Evolutionary conservation across 2,113 vertebrate genomes (phyloP).

Genomic region (Brachyhypopomus gauderio): DNA sequence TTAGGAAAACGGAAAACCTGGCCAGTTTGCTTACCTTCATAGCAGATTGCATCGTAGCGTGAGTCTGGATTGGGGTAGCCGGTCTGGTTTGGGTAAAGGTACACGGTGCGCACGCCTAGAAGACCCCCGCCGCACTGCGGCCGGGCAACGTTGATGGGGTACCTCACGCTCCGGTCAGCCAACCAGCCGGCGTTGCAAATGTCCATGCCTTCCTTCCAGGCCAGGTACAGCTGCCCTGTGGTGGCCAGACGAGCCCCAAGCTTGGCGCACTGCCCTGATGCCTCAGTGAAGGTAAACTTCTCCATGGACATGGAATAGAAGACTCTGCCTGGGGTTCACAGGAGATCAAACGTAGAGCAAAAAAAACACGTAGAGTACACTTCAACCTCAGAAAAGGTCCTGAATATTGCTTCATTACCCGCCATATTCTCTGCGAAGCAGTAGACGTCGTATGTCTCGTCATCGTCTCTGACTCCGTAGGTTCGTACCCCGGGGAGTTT

Average conservation of each 20-base stretch:
- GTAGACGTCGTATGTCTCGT: constrained; percentile 97
- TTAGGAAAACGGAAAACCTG: not conserved
- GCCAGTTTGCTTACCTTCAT: constrained; percentile 73
- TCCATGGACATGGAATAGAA: constrained; percentile 86
- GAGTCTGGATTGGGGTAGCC: constrained; percentile 88
- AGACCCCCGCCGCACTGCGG: constrained; percentile 94
- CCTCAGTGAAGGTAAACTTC: constrained; percentile 91
- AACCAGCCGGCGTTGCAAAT: constrained; percentile 94
- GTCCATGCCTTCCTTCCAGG: constrained; percentile 94
- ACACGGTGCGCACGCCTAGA: constrained; percentile 89
- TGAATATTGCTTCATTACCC: constrained; percentile 71
- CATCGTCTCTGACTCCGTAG: constrained; percentile 88
- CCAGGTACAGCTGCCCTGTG: constrained; percentile 91
- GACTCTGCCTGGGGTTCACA: constrained; percentile 81
- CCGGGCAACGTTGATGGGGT: constrained; percentile 89
- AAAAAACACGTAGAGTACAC: not conserved
- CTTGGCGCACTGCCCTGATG: constrained; percentile 82
- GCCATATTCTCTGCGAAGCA: constrained; percentile 95
- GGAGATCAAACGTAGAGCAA: not conserved
- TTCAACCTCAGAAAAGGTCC: not conserved
- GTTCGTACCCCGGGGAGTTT: constrained; percentile 92
- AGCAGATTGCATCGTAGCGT: constrained; percentile 92
- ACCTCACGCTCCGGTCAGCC: constrained; percentile 89
- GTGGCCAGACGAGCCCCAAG: constrained; percentile 86
- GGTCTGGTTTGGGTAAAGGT: constrained; percentile 87